Conservation (phyloP, 2,797 vertebrate genomes). For the Sandelia bainsii region DNA sequence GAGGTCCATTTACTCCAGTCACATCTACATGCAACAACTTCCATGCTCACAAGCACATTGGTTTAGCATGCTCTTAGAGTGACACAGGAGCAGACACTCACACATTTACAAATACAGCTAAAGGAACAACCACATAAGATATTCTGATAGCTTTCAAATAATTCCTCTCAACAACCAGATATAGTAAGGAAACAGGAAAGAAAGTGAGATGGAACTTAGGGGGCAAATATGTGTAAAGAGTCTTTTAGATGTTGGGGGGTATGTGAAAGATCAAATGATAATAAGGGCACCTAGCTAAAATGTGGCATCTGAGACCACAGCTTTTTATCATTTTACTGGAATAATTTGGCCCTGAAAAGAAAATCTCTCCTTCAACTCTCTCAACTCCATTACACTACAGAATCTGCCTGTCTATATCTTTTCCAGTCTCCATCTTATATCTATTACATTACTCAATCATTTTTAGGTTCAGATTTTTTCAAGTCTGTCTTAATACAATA, state of each 20-base stretch:
- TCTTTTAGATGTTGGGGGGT: background rate
- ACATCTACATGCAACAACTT: conserved; percentile 70
- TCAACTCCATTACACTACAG: conserved; percentile 15
- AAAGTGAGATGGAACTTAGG: background rate
- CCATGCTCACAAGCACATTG: conserved; percentile 80
- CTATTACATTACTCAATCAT: too few species aligned
- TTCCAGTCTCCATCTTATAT: background rate
- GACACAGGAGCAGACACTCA: conserved; percentile 42
- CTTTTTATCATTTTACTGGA: conserved; percentile 27
- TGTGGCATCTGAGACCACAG: conserved; percentile 5
- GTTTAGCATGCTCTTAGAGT: conserved; percentile 70
- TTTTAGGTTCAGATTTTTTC: background rate
- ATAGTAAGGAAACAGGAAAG: background rate
- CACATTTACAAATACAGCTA: conserved; percentile 47
- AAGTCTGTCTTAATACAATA: background rate
- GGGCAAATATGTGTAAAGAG: background rate
- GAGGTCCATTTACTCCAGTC: conserved; percentile 27
- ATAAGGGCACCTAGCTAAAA: conserved; percentile 36
- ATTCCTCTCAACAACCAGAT: conserved; percentile 30
- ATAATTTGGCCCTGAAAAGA: background rate
- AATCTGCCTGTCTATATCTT: conserved; percentile 8
- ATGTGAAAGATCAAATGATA: conserved; percentile 38
- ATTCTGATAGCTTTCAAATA: conserved; percentile 77
- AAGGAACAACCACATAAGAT: conserved; percentile 46
- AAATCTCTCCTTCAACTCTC: conserved; percentile 27